Conservation (phyloP, 2,888 invertebrate species). For the Mythimna pallens region DNA sequence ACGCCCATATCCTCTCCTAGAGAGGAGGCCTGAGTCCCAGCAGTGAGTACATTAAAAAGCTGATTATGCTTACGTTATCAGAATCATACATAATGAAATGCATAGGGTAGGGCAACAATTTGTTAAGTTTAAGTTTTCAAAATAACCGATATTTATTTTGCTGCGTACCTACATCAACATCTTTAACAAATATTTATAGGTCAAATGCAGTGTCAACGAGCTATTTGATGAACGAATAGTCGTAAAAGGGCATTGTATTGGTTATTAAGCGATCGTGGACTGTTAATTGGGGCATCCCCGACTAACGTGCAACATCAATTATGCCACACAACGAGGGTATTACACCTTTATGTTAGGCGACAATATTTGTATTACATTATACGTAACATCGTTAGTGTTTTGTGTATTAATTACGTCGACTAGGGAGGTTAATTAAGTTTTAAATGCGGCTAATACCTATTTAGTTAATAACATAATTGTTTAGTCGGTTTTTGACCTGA, state of each 20-base stretch:
- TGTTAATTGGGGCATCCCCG: slow-evolving; percentile 75
- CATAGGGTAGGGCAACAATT: too few relatives aligned
- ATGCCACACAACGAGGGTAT: slow-evolving; percentile 62
- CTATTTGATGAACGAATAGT: slow-evolving; percentile 76
- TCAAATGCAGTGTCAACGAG: slow-evolving; percentile 67
- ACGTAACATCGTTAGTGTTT: slow-evolving; percentile 54
- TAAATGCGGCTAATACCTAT: slow-evolving; percentile 24
- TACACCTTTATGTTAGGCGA: slow-evolving; percentile 57
- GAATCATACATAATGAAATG: too few relatives aligned
- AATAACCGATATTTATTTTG: neutral
- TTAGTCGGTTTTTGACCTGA: neutral
- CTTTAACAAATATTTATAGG: slow-evolving; percentile 40
- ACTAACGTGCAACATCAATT: slow-evolving; percentile 64
- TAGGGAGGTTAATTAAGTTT: slow-evolving; percentile 43
- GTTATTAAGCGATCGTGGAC: slow-evolving; percentile 76
- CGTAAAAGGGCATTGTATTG: slow-evolving; percentile 78
- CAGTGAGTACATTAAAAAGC: too few relatives aligned
- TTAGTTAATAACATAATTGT: slow-evolving; percentile 13
- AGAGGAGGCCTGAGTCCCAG: too few relatives aligned
- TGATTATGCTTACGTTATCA: neutral
- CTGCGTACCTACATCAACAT: neutral
- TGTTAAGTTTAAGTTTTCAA: slow-evolving; percentile 1
- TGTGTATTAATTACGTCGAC: slow-evolving; percentile 51
- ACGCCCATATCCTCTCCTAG: too few relatives aligned
- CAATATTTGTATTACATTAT: slow-evolving; percentile 60